Conservation (phyloP, 2,113 vertebrate genomes). For the Burhinus oedicnemus region DNA sequence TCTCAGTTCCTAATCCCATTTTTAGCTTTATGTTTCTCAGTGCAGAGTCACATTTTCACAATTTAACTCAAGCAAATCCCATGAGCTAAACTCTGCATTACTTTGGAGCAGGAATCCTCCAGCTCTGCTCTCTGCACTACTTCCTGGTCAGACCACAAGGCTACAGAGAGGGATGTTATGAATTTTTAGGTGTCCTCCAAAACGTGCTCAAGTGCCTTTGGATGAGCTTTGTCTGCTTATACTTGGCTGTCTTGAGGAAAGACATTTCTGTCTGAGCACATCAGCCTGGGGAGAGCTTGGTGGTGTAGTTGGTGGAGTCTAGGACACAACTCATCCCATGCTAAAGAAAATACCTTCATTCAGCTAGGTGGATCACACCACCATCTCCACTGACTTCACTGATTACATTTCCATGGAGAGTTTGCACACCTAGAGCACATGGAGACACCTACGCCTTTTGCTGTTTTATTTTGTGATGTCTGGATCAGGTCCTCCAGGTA, state of each 20-base stretch:
- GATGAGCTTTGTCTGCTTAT: not conserved
- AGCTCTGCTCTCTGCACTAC: no score
- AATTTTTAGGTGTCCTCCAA: not conserved
- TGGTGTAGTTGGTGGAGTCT: not conserved
- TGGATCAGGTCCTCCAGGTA: not conserved
- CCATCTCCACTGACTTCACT: not conserved
- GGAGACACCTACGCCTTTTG: not conserved
- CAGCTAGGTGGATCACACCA: not conserved
- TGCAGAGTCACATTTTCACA: not conserved
- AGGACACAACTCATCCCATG: not conserved
- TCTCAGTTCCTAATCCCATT: not conserved
- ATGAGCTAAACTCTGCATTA: not conserved
- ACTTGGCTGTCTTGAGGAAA: not conserved
- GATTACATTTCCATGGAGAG: fast-evolving
- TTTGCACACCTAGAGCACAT: not conserved
- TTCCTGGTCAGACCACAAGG: not conserved
- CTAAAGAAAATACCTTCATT: not conserved
- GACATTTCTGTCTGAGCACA: not conserved
- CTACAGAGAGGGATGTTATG: fast-evolving
- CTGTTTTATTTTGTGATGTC: not conserved
- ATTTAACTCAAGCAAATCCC: not conserved
- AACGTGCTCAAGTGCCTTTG: not conserved
- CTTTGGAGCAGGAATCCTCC: not conserved
- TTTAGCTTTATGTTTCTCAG: not conserved
- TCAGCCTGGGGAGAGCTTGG: not conserved